Evolutionary conservation across 2,888 invertebrate species (phyloP).

Genomic region (Ellobium chinense): DNA sequence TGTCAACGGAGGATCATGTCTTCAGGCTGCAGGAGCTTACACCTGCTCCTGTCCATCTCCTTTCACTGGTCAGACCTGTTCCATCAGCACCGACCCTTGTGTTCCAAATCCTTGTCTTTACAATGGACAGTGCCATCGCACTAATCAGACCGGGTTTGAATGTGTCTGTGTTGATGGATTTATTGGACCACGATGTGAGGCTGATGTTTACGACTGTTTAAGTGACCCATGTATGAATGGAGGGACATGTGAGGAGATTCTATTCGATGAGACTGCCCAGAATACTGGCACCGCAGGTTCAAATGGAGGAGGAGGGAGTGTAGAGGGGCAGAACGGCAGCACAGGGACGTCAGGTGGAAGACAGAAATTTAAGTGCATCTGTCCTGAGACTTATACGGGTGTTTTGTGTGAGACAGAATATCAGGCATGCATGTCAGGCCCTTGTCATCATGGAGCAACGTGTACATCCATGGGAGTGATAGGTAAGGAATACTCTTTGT

Average conservation of each 20-base stretch:
- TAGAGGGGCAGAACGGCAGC: conserved; percentile 49
- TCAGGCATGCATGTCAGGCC: conserved; percentile 51
- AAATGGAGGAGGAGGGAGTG: background rate
- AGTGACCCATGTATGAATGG: conserved; percentile 93
- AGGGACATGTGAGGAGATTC: conserved; percentile 84
- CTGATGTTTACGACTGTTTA: conserved; percentile 63
- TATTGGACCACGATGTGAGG: conserved; percentile 66
- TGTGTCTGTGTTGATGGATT: conserved; percentile 56
- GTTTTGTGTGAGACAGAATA: conserved; percentile 80
- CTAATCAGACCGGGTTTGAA: background rate
- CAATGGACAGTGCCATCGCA: conserved; percentile 62
- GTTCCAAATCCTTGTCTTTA: conserved; percentile 70
- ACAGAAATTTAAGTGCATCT: conserved; percentile 82
- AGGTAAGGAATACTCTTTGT: too few relatives aligned
- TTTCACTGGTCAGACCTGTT: conserved; percentile 87
- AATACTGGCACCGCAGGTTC: background rate
- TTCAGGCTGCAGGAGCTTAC: conserved; percentile 79
- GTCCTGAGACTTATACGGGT: conserved; percentile 77
- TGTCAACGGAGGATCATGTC: conserved; percentile 57
- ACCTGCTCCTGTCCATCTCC: conserved; percentile 89
- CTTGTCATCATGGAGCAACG: conserved; percentile 56
- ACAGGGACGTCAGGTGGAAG: conserved; percentile 18
- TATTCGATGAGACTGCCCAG: background rate
- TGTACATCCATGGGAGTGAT: conserved; percentile 37
- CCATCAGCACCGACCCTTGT: conserved; percentile 90